phyloP scores from a whole-genome alignment of 2,113 vertebrate genomes.

The Pomatostomus ruficeps region DNA sequence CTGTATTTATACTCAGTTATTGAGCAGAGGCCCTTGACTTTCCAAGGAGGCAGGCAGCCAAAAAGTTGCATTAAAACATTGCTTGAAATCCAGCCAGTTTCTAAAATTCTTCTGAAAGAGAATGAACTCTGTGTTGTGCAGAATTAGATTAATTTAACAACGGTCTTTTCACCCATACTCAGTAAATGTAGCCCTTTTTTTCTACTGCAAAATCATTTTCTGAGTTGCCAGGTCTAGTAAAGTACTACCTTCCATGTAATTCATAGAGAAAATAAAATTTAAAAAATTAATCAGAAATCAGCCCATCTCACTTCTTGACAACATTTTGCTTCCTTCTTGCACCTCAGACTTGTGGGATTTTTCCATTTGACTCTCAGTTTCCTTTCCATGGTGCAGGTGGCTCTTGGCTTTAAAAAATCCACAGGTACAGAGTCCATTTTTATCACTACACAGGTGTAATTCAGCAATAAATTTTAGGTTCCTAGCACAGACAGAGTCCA shows the following conservation, averaged over 20 bases:
- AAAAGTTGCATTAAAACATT: slow-evolving; percentile 67
- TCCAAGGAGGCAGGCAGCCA: slow-evolving; percentile 48
- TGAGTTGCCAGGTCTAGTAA: not conserved
- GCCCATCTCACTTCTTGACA: not conserved
- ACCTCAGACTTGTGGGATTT: not conserved
- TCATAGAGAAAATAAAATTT: not conserved
- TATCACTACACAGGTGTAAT: not conserved
- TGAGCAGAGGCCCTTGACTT: slow-evolving; percentile 63
- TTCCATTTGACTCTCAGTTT: not conserved
- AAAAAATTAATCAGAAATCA: not conserved
- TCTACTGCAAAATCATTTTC: not conserved
- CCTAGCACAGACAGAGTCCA: not conserved
- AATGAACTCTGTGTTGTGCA: slow-evolving; percentile 18
- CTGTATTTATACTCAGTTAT: slow-evolving; percentile 64
- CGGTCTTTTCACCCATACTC: slow-evolving; percentile 20
- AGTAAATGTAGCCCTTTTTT: not conserved
- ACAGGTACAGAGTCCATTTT: not conserved
- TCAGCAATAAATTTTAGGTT: not conserved
- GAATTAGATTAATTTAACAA: slow-evolving; percentile 35
- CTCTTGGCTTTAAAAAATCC: not conserved
- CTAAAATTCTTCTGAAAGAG: slow-evolving; percentile 53
- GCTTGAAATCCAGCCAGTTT: slow-evolving; percentile 62
- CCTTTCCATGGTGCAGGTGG: not conserved
- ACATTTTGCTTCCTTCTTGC: not conserved
- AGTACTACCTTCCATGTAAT: not conserved